phyloP scores from a whole-genome alignment of 2,113 vertebrate species.

The Zootoca vivipara region DNA sequence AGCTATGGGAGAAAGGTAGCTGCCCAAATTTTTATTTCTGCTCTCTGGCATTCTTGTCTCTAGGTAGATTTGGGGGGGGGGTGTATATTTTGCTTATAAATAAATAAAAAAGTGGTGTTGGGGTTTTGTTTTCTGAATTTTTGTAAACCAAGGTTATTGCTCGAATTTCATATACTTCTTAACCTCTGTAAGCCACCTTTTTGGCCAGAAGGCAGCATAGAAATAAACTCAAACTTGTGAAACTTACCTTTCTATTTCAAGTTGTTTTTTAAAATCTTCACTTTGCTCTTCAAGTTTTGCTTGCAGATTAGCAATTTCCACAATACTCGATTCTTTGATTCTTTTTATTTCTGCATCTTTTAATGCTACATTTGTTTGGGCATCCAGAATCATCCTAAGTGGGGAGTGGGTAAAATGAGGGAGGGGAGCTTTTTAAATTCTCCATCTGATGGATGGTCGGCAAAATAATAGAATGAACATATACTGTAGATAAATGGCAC shows the following conservation, averaged over 20 bases:
- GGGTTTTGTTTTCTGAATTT: too few relatives aligned
- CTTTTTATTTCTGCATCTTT: conserved; percentile 80
- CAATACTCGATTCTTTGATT: conserved; percentile 60
- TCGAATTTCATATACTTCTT: too few relatives aligned
- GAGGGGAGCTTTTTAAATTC: not conserved
- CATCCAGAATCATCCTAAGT: conserved; percentile 82
- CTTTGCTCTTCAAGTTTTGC: conserved; percentile 77
- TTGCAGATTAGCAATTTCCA: conserved; percentile 69
- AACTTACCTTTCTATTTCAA: conserved; percentile 75
- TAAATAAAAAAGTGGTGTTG: too few relatives aligned
- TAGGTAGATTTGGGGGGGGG: too few relatives aligned
- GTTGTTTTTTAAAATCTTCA: conserved; percentile 70
- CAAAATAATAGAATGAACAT: not conserved
- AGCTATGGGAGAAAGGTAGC: too few relatives aligned
- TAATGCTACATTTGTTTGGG: conserved; percentile 77
- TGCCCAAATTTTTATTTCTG: too few relatives aligned
- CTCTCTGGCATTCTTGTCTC: too few relatives aligned
- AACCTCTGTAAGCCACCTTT: too few relatives aligned
- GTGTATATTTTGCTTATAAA: too few relatives aligned
- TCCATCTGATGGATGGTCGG: not conserved
- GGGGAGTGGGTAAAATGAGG: not conserved
- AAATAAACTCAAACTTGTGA: conserved; percentile 4
- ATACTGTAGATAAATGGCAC: not conserved
- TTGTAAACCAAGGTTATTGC: too few relatives aligned
- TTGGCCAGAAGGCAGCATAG: too few relatives aligned